Evolutionary conservation across 1,140 invertebrate species (phyloP).

Genomic region (Ceratoteleas bidentatus): DNA sequence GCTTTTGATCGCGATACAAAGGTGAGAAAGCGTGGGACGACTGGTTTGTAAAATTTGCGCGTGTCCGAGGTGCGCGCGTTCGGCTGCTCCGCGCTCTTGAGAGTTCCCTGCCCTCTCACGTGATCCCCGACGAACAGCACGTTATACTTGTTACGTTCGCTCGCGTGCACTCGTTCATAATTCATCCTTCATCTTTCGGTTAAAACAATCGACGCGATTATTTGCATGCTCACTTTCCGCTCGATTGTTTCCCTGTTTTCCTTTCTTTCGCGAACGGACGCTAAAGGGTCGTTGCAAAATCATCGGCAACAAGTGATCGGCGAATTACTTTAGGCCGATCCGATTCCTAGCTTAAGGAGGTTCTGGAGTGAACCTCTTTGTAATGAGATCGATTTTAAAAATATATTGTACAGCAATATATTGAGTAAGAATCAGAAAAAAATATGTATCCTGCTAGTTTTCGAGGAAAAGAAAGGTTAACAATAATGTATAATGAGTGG

Average conservation of each 20-base stretch:
- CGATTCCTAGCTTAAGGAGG: too few relatives aligned
- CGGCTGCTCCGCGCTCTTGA: slow-evolving; percentile 31
- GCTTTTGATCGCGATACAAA: slow-evolving; percentile 66
- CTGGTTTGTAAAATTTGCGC: slow-evolving; percentile 65
- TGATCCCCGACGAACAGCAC: slow-evolving; percentile 43
- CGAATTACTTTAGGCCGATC: too few relatives aligned
- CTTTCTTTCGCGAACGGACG: not conserved
- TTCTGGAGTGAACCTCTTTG: too few relatives aligned
- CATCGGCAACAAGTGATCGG: too few relatives aligned
- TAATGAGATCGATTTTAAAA: too few relatives aligned
- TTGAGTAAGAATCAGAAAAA: too few relatives aligned
- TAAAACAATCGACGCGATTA: slow-evolving; percentile 39
- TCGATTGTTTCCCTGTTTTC: slow-evolving; percentile 21
- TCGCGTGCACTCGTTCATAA: slow-evolving; percentile 41
- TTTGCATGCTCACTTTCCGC: slow-evolving; percentile 30
- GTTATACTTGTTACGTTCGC: slow-evolving; percentile 58
- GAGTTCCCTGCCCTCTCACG: slow-evolving; percentile 64
- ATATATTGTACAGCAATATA: too few relatives aligned
- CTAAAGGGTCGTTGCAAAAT: not conserved
- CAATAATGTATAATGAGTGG: too few relatives aligned
- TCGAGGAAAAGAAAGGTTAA: too few relatives aligned
- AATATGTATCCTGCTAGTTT: too few relatives aligned
- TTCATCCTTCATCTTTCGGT: slow-evolving; percentile 36
- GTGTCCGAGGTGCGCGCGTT: slow-evolving; percentile 56
- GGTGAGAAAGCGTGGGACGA: slow-evolving; percentile 66